Conservation (phyloP, 2,888 invertebrate genomes). For the Zygothrica quintamaculata region DNA sequence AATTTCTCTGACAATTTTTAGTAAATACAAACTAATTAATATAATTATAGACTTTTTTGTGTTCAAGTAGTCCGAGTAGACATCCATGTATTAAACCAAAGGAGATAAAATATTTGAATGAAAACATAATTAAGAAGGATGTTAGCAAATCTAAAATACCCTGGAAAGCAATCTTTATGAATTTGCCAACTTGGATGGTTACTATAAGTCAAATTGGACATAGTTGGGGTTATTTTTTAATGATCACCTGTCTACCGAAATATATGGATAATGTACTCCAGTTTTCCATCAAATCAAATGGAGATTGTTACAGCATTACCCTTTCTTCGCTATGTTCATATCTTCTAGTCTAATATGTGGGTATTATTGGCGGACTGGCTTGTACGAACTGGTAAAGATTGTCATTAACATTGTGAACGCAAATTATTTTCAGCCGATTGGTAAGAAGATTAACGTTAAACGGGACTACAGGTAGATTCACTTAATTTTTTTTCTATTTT, state of each 20-base stretch:
- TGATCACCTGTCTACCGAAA: slow-evolving; percentile 87
- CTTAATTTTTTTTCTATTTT: background rate
- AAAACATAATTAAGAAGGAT: slow-evolving; percentile 86
- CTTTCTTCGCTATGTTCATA: slow-evolving; percentile 86
- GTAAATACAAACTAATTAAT: background rate
- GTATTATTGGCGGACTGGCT: slow-evolving; percentile 88
- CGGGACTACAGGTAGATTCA: no score
- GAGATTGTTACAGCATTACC: slow-evolving; percentile 86
- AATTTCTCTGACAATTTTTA: no score
- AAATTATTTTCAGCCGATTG: slow-evolving; percentile 88
- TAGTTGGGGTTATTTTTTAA: slow-evolving; percentile 87
- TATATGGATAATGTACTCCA: slow-evolving; percentile 86
- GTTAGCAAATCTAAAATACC: slow-evolving; percentile 87
- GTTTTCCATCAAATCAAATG: slow-evolving; percentile 86
- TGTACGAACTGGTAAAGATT: slow-evolving; percentile 86
- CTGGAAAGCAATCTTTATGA: slow-evolving; percentile 88
- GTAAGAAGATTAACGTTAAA: no score
- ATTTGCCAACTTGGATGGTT: slow-evolving; percentile 88
- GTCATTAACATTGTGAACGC: slow-evolving; percentile 86
- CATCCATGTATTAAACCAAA: slow-evolving; percentile 89
- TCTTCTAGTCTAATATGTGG: slow-evolving; percentile 85
- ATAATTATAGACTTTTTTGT: slow-evolving; percentile 85
- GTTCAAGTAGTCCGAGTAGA: slow-evolving; percentile 86
- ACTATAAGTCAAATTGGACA: slow-evolving; percentile 88
- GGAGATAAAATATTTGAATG: slow-evolving; percentile 87